Percentiles rank a stretch among this genome's conserved stretches.
These are phyloP conservation scores for Heteromyza rotundicornis DNA, from an alignment of 2,888 invertebrate genomes.

Conservation along the genomic window DNA sequence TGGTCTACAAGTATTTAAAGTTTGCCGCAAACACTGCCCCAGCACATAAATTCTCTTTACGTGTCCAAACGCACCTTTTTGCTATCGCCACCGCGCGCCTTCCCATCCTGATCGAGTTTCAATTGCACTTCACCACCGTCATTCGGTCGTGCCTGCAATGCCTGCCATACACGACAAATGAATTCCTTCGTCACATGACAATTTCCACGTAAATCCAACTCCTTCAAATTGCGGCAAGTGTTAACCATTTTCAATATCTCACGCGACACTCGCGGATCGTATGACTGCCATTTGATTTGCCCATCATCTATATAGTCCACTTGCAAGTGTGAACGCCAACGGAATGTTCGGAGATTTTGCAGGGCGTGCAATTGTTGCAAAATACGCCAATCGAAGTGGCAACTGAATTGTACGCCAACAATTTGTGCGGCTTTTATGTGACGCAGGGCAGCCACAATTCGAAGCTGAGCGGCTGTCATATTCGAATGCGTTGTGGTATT, in stretches of 20 bases:
- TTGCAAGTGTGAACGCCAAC: slow-evolving; percentile 42
- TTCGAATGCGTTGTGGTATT: neutral
- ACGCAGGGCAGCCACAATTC: slow-evolving; percentile 8
- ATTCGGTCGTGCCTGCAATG: neutral
- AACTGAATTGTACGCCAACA: slow-evolving; percentile 43
- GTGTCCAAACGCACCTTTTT: too few relatives aligned
- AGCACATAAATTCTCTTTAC: too few relatives aligned
- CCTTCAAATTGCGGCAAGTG: slow-evolving; percentile 32
- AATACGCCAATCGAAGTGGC: slow-evolving; percentile 40
- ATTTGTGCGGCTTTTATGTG: slow-evolving; percentile 22
- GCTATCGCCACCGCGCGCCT: too few relatives aligned
- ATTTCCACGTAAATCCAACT: slow-evolving; percentile 30
- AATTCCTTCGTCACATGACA: slow-evolving; percentile 28
- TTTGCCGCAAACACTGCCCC: too few relatives aligned
- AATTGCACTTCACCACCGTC: neutral
- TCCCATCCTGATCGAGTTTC: too few relatives aligned
- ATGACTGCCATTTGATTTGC: slow-evolving; percentile 42
- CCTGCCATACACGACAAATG: slow-evolving; percentile 41
- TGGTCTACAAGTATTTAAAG: too few relatives aligned
- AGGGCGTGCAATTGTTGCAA: slow-evolving; percentile 15
- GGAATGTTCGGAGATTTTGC: slow-evolving; percentile 30
- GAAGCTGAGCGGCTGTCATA: neutral
- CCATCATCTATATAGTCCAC: slow-evolving; percentile 40
- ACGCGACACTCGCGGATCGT: slow-evolving; percentile 38
- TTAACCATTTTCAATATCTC: slow-evolving; percentile 36